These are phyloP conservation scores for Drosophila baimaii DNA, from an alignment of 1,140 invertebrate genomes.

Conservation along the genomic window DNA sequence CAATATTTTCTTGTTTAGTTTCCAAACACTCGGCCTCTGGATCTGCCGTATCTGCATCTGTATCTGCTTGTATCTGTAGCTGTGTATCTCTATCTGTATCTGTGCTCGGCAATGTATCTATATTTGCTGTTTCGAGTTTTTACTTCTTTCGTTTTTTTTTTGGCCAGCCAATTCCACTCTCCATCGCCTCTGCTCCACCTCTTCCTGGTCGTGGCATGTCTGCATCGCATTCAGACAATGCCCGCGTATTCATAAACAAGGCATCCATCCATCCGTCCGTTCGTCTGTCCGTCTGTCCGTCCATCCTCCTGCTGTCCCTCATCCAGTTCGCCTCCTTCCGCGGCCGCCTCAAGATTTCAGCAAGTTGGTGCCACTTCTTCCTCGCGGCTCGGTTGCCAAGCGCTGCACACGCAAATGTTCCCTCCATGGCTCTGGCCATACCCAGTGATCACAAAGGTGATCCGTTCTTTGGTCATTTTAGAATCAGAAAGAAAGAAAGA, in stretches of 20 bases:
- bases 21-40: slow-evolving; percentile 56
- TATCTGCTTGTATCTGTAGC: slow-evolving; percentile 12
- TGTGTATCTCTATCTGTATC: slow-evolving; percentile 30
- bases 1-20: slow-evolving; percentile 80
- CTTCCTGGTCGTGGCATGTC: slow-evolving; percentile 40
- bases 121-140: slow-evolving; percentile 39
- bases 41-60: slow-evolving; percentile 37
- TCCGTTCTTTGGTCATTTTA: no score
- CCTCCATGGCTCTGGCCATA: background rate
- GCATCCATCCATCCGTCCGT: slow-evolving; percentile 26
- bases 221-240: slow-evolving; percentile 62
- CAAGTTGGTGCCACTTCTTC: slow-evolving; percentile 64
- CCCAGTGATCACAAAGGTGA: slow-evolving; percentile 2
- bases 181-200: slow-evolving; percentile 30
- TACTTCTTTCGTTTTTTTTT: slow-evolving; percentile 38
- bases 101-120: slow-evolving; percentile 27
- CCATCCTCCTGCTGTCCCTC: slow-evolving; percentile 24
- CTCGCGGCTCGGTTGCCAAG: slow-evolving; percentile 36
- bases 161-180: slow-evolving; percentile 50
- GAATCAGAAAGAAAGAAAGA: no score
- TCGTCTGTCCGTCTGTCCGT: slow-evolving; percentile 7
- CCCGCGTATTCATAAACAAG: slow-evolving; percentile 76
- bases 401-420: slow-evolving; percentile 40
- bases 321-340: slow-evolving; percentile 31
- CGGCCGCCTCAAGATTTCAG: slow-evolving; percentile 45